Conservation (phyloP, 2,888 invertebrate species). For the Leptinotarsa rubiginosa region DNA sequence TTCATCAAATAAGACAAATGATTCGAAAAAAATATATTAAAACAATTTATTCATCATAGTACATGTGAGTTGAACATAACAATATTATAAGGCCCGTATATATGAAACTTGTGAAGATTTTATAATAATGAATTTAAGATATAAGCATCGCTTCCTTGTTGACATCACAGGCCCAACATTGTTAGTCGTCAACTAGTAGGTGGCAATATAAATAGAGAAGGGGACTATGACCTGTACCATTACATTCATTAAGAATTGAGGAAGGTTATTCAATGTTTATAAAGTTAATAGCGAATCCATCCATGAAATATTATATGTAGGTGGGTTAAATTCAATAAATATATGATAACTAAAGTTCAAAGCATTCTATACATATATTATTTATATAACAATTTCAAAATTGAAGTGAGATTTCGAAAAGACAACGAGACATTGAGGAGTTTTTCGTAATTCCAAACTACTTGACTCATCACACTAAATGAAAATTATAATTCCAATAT, state of each 20-base stretch:
- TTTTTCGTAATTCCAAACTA: slow-evolving; percentile 41
- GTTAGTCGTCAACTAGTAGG: slow-evolving; percentile 37
- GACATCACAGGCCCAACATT: slow-evolving; percentile 62
- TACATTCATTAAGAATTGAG: slow-evolving; percentile 40
- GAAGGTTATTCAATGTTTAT: slow-evolving; percentile 35
- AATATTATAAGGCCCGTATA: slow-evolving; percentile 62
- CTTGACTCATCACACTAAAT: slow-evolving; percentile 9
- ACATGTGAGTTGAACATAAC: slow-evolving; percentile 62
- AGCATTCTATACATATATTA: slow-evolving; percentile 52
- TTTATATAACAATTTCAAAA: slow-evolving; percentile 52
- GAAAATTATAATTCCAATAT: slow-evolving; percentile 31
- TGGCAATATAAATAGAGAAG: slow-evolving; percentile 38
- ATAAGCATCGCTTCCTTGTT: slow-evolving; percentile 58
- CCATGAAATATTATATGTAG: slow-evolving; percentile 35
- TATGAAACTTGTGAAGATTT: slow-evolving; percentile 57
- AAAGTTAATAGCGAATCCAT: slow-evolving; percentile 35
- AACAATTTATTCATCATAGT: slow-evolving; percentile 44
- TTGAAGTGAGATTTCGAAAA: slow-evolving; percentile 43
- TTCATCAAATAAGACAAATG: slow-evolving; percentile 34
- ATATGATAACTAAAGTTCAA: slow-evolving; percentile 35
- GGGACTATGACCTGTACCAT: slow-evolving; percentile 33
- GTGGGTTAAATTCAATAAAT: slow-evolving; percentile 34
- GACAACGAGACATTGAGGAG: slow-evolving; percentile 49
- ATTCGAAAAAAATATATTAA: slow-evolving; percentile 42
- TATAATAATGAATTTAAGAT: slow-evolving; percentile 50